Evolutionary conservation across 2,888 invertebrate genomes (phyloP).

Genomic region (Emesis russula): DNA sequence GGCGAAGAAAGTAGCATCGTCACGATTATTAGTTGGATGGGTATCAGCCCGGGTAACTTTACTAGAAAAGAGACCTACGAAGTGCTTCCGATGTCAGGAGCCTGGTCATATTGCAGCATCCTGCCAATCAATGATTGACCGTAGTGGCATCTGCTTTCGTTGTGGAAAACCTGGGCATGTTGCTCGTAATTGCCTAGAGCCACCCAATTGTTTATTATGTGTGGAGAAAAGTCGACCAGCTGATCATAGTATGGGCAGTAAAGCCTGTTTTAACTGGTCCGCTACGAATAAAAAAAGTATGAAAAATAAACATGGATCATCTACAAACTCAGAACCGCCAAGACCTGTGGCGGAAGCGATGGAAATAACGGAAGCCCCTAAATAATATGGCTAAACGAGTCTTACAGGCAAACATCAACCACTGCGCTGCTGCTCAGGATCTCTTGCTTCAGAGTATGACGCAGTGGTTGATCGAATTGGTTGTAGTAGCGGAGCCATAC

Average conservation of each 20-base stretch:
- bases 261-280: neutral
- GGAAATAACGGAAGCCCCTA: neutral
- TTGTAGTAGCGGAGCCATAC: conserved; percentile 61
- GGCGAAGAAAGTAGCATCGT: neutral
- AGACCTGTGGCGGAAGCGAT: neutral
- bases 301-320: neutral
- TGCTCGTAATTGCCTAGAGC: neutral
- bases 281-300: neutral
- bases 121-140: neutral
- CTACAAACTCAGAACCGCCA: neutral
- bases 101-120: neutral
- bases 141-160: neutral
- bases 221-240: neutral
- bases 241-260: neutral
- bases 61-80: neutral
- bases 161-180: neutral
- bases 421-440: conserved; percentile 74
- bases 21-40: neutral
- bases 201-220: neutral
- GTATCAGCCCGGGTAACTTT: neutral
- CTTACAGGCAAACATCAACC: conserved; percentile 37
- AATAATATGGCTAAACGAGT: conserved; percentile 9
- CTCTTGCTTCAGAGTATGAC: conserved; percentile 66
- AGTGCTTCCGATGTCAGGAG: neutral
- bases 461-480: conserved; percentile 62